These are phyloP conservation scores for Peromyscus leucopus DNA, from an alignment of 2,113 vertebrate species.

Conservation along the genomic window DNA sequence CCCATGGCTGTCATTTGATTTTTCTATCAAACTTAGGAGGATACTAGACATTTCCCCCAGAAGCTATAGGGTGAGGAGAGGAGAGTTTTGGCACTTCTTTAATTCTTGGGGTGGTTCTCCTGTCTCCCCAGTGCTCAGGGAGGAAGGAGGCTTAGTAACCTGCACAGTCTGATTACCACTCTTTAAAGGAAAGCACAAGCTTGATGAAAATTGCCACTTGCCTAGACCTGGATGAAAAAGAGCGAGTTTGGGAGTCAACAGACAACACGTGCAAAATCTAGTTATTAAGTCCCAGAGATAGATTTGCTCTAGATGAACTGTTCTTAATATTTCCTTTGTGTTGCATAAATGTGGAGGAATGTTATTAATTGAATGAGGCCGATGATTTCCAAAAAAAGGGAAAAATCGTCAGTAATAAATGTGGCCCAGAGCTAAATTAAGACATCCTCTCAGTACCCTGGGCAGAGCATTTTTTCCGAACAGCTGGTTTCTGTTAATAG, in stretches of 20 bases:
- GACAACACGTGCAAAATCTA: background rate
- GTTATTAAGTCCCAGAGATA: slow-evolving; percentile 28
- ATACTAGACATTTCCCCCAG: background rate
- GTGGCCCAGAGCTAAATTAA: slow-evolving; percentile 81
- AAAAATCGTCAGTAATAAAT: slow-evolving; percentile 69
- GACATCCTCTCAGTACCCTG: slow-evolving; percentile 78
- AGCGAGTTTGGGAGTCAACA: background rate
- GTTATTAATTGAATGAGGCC: slow-evolving; percentile 73
- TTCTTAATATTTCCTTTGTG: slow-evolving; percentile 63
- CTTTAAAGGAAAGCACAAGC: background rate
- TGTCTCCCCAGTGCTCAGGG: background rate
- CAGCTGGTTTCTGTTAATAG: slow-evolving; percentile 81
- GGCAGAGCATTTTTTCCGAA: slow-evolving; percentile 75
- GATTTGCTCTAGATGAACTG: slow-evolving; percentile 48
- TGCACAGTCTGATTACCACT: background rate
- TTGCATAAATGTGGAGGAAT: slow-evolving; percentile 41
- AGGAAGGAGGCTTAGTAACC: background rate
- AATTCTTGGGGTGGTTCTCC: background rate
- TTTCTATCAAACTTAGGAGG: background rate
- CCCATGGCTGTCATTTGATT: background rate
- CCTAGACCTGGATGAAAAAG: slow-evolving; percentile 28
- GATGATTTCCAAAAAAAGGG: slow-evolving; percentile 41
- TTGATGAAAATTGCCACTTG: slow-evolving; percentile 5
- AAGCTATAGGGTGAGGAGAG: background rate
- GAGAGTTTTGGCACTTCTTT: background rate